Evolutionary conservation across 2,888 invertebrate species (phyloP), one percentile per base, ranked within the genome.

Genomic region (Campaea margaritaria): DNA sequence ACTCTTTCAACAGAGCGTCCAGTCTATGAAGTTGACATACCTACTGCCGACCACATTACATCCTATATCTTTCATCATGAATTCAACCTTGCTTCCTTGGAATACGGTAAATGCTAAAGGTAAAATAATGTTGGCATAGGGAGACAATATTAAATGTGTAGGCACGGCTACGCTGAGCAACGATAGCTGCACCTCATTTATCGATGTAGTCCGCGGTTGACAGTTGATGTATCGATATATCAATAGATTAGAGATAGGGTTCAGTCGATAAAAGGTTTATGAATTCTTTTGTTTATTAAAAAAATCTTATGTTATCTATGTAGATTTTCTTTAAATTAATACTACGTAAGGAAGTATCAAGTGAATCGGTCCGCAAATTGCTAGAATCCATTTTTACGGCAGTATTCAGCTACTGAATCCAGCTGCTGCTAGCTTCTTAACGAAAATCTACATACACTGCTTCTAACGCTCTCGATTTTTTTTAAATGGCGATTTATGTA

Each of bases 121-220:
- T 11, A 58, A 15, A 28, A 0, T 8, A 2, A 16, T 13, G 42
- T 50, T 52, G 58, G 51, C 15, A 28, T 7, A 27, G 46, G 13
- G 38, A 46, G 52, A 58, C 58, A 58, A 53, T 61, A 62, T 53
- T 45, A 43, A 51, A 58, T 73, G 72, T 75, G 72, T 75, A 75
- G 73, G 76, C 77, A 79, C 78, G 79, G 74, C 74, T 57, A 76
- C 70, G 80, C 79, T 81, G 79, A 76, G 75, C 78, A 73, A 75
- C 73, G 27, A 41, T 36, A 14, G 58, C 58, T 56, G 57, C 57
- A 74, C 78, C 78, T 81, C 80, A 81, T 83, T 83, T 85, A 81
- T 76, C 73, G 75, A 79, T 81, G 80, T 79, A 79, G 82, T 71
- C 67, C 74, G 69, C 73, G 64, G 68, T 70, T 65, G 49, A 63